These are phyloP conservation scores for Pollenia griseotomentosa DNA, from an alignment of 2,888 invertebrate species.

Conservation along the genomic window DNA sequence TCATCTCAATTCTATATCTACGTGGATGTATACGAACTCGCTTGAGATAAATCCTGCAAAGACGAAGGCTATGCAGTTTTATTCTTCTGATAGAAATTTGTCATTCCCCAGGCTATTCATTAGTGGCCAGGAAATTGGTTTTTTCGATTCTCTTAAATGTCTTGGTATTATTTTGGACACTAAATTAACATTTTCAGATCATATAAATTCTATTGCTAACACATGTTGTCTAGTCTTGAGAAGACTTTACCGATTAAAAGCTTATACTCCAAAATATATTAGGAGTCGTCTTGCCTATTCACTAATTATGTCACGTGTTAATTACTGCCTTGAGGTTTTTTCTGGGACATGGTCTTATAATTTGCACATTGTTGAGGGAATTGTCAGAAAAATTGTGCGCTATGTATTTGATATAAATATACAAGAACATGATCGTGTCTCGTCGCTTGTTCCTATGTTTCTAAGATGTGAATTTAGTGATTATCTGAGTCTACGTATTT, in stretches of 20 bases:
- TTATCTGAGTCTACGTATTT: too few relatives aligned
- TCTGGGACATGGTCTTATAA: background rate
- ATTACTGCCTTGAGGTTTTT: background rate
- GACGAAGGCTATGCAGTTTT: background rate
- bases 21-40: background rate
- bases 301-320: background rate
- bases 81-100: background rate
- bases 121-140: background rate
- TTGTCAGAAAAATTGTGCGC: background rate
- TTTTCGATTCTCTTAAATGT: background rate
- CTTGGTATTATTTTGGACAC: constrained; percentile 4
- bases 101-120: background rate
- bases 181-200: background rate
- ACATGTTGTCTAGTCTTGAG: background rate
- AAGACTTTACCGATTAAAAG: constrained; percentile 1
- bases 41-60: background rate
- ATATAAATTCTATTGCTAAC: background rate
- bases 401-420: background rate
- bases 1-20: background rate
- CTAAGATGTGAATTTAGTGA: too few relatives aligned
- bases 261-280: constrained; percentile 7
- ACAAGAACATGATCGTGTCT: background rate
- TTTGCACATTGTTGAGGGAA: background rate
- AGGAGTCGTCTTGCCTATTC: background rate
- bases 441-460: too few relatives aligned